A percentile compares a stretch with the other conserved stretches of the same genome.
These are phyloP conservation scores for Lasioglossum morio DNA, from an alignment of 2,888 invertebrate genomes.

Conservation along the genomic window DNA sequence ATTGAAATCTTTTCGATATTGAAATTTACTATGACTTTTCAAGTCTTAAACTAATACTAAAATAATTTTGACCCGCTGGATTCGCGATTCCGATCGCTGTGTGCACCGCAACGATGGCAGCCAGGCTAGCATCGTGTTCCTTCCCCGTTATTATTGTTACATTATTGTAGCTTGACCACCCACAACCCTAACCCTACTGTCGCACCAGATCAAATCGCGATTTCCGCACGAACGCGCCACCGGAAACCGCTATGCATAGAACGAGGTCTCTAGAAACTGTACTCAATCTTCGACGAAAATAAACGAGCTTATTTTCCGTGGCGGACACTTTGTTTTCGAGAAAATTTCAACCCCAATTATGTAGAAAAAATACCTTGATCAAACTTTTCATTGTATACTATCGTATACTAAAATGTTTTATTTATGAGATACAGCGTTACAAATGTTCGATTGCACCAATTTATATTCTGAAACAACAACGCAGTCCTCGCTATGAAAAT, in stretches of 20 bases:
- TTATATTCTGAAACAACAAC: no score
- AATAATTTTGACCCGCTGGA: no score
- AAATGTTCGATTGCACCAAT: background rate
- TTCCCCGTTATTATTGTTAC: slow-evolving; percentile 26
- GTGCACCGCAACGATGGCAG: slow-evolving; percentile 47
- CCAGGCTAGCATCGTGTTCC: slow-evolving; percentile 60
- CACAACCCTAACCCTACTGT: background rate
- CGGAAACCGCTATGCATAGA: background rate
- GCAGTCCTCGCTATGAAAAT: no score
- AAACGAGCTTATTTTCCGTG: background rate
- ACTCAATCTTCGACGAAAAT: background rate
- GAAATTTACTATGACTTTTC: no score
- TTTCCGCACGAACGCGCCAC: background rate
- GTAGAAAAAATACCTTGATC: no score
- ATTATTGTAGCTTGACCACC: background rate
- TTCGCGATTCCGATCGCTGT: no score
- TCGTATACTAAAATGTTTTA: background rate
- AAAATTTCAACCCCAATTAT: background rate
- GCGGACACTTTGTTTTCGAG: background rate
- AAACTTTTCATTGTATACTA: no score
- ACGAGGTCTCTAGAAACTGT: background rate
- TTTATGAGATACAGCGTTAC: background rate
- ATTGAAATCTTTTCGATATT: no score
- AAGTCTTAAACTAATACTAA: no score
- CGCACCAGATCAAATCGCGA: slow-evolving; percentile 34